Percentiles rank a stretch among this genome's conserved stretches.
These are phyloP conservation scores for Junco hyemalis DNA, from an alignment of 2,113 vertebrate species.

Conservation along the genomic window DNA sequence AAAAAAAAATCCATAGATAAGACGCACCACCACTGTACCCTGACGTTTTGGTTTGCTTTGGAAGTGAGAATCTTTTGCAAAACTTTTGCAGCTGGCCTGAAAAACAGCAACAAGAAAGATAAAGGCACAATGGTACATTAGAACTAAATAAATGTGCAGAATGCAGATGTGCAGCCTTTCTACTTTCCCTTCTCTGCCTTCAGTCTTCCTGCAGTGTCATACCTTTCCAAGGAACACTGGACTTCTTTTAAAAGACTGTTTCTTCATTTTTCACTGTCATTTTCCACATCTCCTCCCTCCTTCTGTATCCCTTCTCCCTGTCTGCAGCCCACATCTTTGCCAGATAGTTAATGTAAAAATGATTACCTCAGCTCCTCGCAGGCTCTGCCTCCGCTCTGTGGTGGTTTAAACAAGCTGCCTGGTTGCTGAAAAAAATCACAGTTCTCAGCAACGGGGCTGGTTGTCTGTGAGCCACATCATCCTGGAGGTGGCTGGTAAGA, in stretches of 20 bases:
- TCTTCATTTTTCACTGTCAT: neutral
- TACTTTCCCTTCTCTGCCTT: neutral
- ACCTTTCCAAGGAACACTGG: neutral
- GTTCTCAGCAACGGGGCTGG: neutral
- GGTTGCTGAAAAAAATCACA: neutral
- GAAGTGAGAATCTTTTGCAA: conserved; percentile 19
- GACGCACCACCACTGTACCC: conserved; percentile 17
- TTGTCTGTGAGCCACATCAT: conserved; percentile 38
- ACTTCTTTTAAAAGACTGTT: neutral
- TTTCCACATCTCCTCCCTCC: neutral
- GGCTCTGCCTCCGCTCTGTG: conserved; percentile 5
- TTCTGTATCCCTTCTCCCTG: neutral
- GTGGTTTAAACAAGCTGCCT: conserved; percentile 27
- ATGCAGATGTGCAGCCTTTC: neutral
- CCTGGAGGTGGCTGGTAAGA: neutral
- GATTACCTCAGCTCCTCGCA: conserved; percentile 63
- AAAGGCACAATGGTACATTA: neutral
- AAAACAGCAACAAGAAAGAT: neutral
- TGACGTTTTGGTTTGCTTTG: conserved; percentile 29
- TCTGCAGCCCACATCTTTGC: neutral
- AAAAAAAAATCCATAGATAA: conserved; percentile 53
- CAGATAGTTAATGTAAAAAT: conserved; percentile 30
- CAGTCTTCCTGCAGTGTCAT: neutral
- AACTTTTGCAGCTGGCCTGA: conserved; percentile 53
- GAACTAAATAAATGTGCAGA: conserved; percentile 33